Percentiles rank a stretch among this genome's conserved stretches.
phyloP scores from a whole-genome alignment of 2,888 invertebrate species.

The Hydrotaea diabolus region DNA sequence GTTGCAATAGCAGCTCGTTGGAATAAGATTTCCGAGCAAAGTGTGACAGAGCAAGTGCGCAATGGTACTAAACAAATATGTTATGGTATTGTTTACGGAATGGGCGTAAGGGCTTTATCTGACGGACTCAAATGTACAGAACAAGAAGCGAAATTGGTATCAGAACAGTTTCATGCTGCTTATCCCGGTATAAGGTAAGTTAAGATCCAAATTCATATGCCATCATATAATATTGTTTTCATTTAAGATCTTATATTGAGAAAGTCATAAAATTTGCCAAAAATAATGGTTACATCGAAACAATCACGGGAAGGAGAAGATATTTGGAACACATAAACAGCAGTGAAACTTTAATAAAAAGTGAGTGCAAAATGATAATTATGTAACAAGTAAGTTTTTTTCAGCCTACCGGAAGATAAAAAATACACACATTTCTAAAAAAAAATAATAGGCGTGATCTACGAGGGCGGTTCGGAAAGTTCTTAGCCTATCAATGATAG shows the following conservation, averaged over 20 bases:
- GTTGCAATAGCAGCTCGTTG: slow-evolving; percentile 92
- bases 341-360: slow-evolving; percentile 82
- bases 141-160: slow-evolving; percentile 89
- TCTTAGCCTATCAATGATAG: too few species aligned
- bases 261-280: slow-evolving; percentile 85
- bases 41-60: slow-evolving; percentile 89
- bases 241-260: slow-evolving; percentile 73
- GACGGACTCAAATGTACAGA: slow-evolving; percentile 90
- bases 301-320: slow-evolving; percentile 89
- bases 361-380: slow-evolving; percentile 83
- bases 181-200: slow-evolving; percentile 88
- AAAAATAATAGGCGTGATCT: too few species aligned
- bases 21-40: slow-evolving; percentile 86
- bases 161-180: slow-evolving; percentile 89
- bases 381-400: too few species aligned
- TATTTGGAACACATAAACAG: slow-evolving; percentile 89
- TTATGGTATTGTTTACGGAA: slow-evolving; percentile 98
- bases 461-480: too few species aligned
- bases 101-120: slow-evolving; percentile 91
- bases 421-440: too few species aligned
- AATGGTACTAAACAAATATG: slow-evolving; percentile 95
- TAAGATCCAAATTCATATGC: background rate
- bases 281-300: slow-evolving; percentile 90
- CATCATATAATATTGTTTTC: background rate
- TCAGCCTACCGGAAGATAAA: too few species aligned